These are phyloP conservation scores for Caradrina kadenii DNA, from an alignment of 2,888 invertebrate genomes.

Conservation along the genomic window DNA sequence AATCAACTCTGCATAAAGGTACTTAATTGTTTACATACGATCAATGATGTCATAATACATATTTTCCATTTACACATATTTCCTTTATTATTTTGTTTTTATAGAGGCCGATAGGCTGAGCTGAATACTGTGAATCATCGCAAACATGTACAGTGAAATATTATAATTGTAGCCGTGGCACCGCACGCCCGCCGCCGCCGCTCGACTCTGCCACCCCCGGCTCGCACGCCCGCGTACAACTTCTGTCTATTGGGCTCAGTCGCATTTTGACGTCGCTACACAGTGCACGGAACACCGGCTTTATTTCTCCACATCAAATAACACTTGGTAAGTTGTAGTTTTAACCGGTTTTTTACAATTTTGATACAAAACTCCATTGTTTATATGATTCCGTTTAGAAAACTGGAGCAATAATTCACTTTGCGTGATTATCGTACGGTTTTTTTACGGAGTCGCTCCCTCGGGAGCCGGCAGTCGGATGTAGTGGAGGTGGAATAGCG, in stretches of 20 bases:
- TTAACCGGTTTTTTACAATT: constrained; percentile 52
- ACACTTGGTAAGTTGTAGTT: constrained; percentile 78
- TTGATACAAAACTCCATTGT: constrained; percentile 31
- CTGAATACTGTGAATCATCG: constrained; percentile 74
- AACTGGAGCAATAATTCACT: constrained; percentile 17
- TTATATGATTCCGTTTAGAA: constrained; percentile 19
- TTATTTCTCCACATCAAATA: constrained; percentile 72
- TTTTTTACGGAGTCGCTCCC: constrained; percentile 60
- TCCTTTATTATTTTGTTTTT: constrained; percentile 62
- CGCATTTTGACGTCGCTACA: constrained; percentile 78
- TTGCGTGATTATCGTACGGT: constrained; percentile 51
- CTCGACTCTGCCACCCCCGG: constrained; percentile 70
- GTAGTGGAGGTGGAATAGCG: constrained; percentile 59
- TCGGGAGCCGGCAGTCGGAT: constrained; percentile 70
- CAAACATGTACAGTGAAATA: constrained; percentile 61
- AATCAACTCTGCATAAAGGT: constrained; percentile 22
- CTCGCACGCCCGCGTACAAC: constrained; percentile 61
- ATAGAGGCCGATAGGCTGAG: constrained; percentile 42
- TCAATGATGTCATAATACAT: constrained; percentile 64
- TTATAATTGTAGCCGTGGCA: constrained; percentile 68
- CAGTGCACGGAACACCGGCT: constrained; percentile 75
- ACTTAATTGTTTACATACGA: constrained; percentile 53
- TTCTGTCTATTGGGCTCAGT: constrained; percentile 73
- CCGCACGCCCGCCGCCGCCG: constrained; percentile 52
- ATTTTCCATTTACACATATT: constrained; percentile 59